Evolutionary conservation across 2,888 invertebrate species (phyloP).

Genomic region (Anthophora plumipes): DNA sequence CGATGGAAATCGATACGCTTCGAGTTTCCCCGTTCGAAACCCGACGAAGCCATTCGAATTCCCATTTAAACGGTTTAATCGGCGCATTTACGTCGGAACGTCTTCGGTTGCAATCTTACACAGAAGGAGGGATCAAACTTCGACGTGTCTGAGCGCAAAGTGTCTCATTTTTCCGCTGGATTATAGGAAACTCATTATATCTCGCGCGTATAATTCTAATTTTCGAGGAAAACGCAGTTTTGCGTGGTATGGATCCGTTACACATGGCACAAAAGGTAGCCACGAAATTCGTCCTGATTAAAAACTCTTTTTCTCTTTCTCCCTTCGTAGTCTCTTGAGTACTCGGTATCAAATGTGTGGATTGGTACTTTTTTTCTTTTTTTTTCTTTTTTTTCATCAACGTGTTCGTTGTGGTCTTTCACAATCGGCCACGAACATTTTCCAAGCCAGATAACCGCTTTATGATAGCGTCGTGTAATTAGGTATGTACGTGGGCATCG

Average conservation of each 20-base stretch:
- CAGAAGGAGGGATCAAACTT: neutral
- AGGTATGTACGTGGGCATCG: slow-evolving; percentile 25
- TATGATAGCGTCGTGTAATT: slow-evolving; percentile 27
- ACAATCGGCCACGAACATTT: slow-evolving; percentile 3
- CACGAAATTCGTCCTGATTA: neutral
- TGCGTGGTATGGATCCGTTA: neutral
- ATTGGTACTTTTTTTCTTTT: neutral
- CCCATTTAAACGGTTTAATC: neutral
- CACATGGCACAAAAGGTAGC: neutral
- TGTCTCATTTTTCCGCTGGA: neutral
- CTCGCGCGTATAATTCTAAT: neutral
- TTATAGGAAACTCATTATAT: no score
- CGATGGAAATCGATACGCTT: neutral
- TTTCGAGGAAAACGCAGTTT: neutral
- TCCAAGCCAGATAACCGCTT: slow-evolving; percentile 8
- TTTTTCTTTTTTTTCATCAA: neutral
- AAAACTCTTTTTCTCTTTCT: neutral
- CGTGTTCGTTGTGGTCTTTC: neutral
- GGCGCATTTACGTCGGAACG: neutral
- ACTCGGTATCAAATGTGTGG: neutral
- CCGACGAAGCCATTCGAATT: neutral
- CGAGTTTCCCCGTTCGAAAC: no score
- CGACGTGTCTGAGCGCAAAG: neutral
- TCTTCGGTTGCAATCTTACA: neutral
- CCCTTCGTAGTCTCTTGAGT: no score